A percentile compares a stretch with the other conserved stretches of the same genome.
phyloP scores from a whole-genome alignment of 2,113 vertebrate genomes.

The Phalacrocorax aristotelis region DNA sequence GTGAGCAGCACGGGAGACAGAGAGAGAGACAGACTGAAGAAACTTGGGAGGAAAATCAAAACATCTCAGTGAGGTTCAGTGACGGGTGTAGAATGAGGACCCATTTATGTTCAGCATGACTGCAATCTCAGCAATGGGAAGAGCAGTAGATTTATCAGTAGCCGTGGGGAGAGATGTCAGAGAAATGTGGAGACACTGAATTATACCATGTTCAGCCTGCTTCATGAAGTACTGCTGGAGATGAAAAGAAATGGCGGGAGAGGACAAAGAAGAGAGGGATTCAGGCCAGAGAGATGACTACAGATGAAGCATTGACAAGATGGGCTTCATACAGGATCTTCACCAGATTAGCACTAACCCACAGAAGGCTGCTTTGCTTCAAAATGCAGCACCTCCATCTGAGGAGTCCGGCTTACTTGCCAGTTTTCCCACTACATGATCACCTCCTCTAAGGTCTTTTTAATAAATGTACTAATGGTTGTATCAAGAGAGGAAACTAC shows the following conservation, averaged over 20 bases:
- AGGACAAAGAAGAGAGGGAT: neutral
- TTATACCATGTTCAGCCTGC: neutral
- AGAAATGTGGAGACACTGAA: neutral
- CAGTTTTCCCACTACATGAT: neutral
- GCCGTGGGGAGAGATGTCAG: neutral
- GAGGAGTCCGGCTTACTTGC: neutral
- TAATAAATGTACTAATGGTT: neutral
- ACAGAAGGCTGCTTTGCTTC: neutral
- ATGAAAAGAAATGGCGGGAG: neutral
- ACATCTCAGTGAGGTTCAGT: neutral
- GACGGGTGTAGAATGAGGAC: neutral
- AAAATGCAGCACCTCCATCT: neutral
- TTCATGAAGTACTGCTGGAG: neutral
- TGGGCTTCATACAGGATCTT: neutral
- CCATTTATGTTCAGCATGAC: rapidly evolving
- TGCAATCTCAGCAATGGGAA: neutral
- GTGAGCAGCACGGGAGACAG: neutral
- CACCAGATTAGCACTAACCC: neutral
- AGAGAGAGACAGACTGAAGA: neutral
- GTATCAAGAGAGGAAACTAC: neutral
- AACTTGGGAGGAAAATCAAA: neutral
- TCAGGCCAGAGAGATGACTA: neutral
- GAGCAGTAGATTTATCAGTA: neutral
- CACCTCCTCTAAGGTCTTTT: neutral
- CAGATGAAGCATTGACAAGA: neutral